phyloP scores from a whole-genome alignment of 2,888 invertebrate genomes.

The Lasioglossum morio region DNA sequence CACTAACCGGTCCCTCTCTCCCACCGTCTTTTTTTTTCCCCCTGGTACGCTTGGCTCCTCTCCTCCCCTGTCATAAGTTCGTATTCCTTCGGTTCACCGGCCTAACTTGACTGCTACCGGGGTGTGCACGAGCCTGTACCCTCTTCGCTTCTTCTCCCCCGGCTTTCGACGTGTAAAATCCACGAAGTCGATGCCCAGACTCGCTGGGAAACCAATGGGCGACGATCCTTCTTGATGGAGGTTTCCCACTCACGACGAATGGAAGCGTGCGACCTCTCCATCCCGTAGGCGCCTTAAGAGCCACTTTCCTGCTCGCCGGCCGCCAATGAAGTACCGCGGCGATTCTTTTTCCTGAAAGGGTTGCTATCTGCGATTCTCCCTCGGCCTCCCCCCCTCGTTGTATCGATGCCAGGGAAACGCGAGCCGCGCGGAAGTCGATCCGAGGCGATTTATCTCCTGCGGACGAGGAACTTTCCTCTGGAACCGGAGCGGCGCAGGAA shows the following conservation, averaged over 20 bases:
- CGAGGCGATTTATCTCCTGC: conserved; percentile 41
- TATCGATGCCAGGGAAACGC: conserved; percentile 25
- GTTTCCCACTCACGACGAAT: conserved; percentile 56
- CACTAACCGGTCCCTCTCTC: conserved; percentile 28
- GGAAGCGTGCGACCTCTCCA: conserved; percentile 58
- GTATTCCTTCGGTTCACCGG: conserved; percentile 29
- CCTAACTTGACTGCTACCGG: conserved; percentile 16
- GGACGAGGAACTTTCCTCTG: background rate
- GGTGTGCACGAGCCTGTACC: conserved; percentile 14
- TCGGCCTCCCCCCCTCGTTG: background rate
- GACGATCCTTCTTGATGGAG: conserved; percentile 53
- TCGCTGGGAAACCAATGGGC: conserved; percentile 53
- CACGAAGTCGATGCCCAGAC: conserved; percentile 40
- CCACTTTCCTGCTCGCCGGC: conserved; percentile 55
- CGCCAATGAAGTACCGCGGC: conserved; percentile 47
- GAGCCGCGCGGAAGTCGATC: conserved; percentile 1
- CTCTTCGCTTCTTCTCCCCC: background rate
- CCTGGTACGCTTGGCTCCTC: conserved; percentile 1
- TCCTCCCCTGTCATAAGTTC: background rate
- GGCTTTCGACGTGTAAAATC: conserved; percentile 29
- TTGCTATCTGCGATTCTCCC: conserved; percentile 19
- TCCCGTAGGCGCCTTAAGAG: conserved; percentile 54
- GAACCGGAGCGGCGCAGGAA: background rate
- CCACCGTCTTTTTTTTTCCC: conserved; percentile 25
- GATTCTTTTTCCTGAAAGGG: conserved; percentile 61